Evolutionary conservation across 2,888 invertebrate species (phyloP).

Genomic region (Micropterix aruncella): DNA sequence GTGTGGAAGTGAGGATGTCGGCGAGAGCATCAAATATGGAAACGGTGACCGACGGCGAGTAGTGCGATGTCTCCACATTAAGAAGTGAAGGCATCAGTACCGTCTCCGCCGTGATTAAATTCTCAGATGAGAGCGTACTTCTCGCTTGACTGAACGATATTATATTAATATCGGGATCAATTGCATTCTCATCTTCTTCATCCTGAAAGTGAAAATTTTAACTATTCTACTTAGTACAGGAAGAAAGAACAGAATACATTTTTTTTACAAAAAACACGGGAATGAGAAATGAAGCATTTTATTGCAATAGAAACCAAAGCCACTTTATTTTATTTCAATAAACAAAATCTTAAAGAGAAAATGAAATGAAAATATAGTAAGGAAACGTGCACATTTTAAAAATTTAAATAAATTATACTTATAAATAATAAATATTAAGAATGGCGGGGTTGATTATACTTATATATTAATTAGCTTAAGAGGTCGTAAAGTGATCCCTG

Average conservation of each 20-base stretch:
- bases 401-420: too few relatives aligned
- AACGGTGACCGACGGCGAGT: constrained; percentile 41
- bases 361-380: neutral
- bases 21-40: constrained; percentile 44
- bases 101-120: constrained; percentile 35
- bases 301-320: constrained; percentile 6
- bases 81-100: constrained; percentile 32
- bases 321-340: constrained; percentile 4
- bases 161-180: constrained; percentile 37
- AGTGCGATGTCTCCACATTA: constrained; percentile 40
- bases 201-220: constrained; percentile 41
- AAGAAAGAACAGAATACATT: constrained; percentile 15
- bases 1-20: constrained; percentile 40
- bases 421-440: too few relatives aligned
- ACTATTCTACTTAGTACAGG: constrained; percentile 37
- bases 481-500: constrained; percentile 7
- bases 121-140: constrained; percentile 33
- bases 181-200: constrained; percentile 38
- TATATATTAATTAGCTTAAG: too few relatives aligned
- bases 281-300: too few relatives aligned
- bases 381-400: neutral
- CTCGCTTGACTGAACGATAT: constrained; percentile 36
- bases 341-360: neutral
- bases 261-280: too few relatives aligned
- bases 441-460: too few relatives aligned